Evolutionary conservation across 2,888 invertebrate genomes (phyloP).

Genomic region (Brenthis ino): DNA sequence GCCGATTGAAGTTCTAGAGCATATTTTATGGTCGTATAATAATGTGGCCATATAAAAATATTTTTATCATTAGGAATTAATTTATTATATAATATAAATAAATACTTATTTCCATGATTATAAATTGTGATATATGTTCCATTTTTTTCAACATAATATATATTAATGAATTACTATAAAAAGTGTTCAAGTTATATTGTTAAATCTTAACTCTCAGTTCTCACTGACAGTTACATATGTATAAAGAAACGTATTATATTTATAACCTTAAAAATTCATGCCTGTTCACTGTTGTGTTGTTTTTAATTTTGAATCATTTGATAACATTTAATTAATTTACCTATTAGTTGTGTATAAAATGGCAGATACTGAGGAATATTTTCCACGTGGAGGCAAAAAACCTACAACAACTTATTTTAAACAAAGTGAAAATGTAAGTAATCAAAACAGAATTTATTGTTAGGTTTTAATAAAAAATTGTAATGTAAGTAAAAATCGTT

Average conservation of each 20-base stretch:
- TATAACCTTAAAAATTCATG: conserved; percentile 17
- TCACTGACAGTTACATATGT: neutral
- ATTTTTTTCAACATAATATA: neutral
- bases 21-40: conserved; percentile 9
- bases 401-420: conserved; percentile 70
- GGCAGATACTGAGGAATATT: conserved; percentile 78
- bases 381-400: conserved; percentile 82
- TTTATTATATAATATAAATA: neutral
- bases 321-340: neutral
- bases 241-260: conserved; percentile 1
- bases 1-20: neutral
- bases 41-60: conserved; percentile 11
- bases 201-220: neutral
- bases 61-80: neutral
- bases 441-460: conserved; percentile 1
- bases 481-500: conserved; percentile 12
- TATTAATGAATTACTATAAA: too few species aligned
- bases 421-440: conserved; percentile 68
- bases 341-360: conserved; percentile 42
- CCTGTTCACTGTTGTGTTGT: conserved; percentile 4
- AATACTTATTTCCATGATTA: neutral
- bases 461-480: neutral
- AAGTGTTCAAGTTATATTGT: too few species aligned
- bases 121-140: neutral
- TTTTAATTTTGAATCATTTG: neutral